phyloP scores from a whole-genome alignment of 2,888 invertebrate genomes.

The Heteropelma amictum region DNA sequence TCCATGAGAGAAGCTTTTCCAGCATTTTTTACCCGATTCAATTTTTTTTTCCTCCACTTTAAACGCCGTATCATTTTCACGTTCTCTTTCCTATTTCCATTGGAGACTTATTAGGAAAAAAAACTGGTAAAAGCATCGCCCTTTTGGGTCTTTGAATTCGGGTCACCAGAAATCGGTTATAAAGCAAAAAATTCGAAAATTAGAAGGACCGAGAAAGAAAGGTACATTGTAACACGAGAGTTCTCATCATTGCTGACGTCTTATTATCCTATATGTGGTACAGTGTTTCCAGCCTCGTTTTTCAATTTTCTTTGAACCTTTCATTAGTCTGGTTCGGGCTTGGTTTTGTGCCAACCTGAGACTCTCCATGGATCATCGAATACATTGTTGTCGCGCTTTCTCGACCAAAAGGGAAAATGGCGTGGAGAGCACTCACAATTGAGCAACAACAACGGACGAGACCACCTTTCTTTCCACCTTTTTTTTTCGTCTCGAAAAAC shows the following conservation, averaged over 20 bases:
- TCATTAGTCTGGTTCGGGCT: not conserved
- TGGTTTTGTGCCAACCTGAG: not conserved
- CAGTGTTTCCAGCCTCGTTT: too few relatives aligned
- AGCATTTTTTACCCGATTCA: conserved; percentile 24
- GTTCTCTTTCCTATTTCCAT: not conserved
- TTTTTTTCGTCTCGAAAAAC: not conserved
- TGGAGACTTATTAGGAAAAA: conserved; percentile 4
- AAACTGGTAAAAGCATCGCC: not conserved
- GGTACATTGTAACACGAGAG: conserved; percentile 12
- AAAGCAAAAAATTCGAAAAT: not conserved
- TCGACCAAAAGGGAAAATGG: not conserved
- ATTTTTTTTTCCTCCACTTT: not conserved
- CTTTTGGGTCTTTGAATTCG: conserved; percentile 13
- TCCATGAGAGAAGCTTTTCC: conserved; percentile 12
- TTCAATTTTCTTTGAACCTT: not conserved
- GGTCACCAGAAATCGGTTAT: not conserved
- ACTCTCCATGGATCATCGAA: not conserved
- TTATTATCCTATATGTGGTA: too few relatives aligned
- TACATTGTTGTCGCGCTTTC: not conserved
- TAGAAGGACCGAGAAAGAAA: not conserved
- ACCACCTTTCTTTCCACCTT: not conserved
- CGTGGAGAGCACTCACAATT: not conserved
- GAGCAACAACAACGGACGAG: not conserved
- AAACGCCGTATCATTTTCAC: not conserved
- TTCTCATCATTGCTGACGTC: too few relatives aligned